These are phyloP conservation scores for Cardiocondyla obscurior DNA, from an alignment of 1,140 invertebrate genomes.

Conservation along the genomic window DNA sequence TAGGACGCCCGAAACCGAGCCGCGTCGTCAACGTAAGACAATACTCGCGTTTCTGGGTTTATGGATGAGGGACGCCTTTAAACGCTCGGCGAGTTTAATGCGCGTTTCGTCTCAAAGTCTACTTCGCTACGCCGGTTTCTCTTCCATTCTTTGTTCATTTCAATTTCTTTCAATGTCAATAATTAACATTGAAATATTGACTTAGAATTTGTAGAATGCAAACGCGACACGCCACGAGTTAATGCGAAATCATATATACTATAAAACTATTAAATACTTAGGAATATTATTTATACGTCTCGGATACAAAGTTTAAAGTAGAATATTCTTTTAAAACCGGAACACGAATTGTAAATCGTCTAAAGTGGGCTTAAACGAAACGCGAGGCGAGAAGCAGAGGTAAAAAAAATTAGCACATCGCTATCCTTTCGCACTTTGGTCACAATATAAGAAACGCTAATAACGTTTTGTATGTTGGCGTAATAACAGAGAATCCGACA, in stretches of 20 bases:
- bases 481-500: not conserved
- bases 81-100: constrained; percentile 33
- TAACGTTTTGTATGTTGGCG: not conserved
- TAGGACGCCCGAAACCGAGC: not conserved
- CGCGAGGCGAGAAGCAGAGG: not conserved
- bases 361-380: constrained; percentile 15
- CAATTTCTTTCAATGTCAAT: not conserved
- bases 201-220: too few relatives aligned
- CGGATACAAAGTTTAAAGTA: not conserved
- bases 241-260: not conserved
- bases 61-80: constrained; percentile 46
- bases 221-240: too few relatives aligned
- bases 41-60: constrained; percentile 52
- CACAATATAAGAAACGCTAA: not conserved
- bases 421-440: not conserved
- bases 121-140: not conserved
- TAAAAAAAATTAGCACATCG: constrained; percentile 13
- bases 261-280: not conserved
- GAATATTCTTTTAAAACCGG: not conserved
- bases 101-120: not conserved
- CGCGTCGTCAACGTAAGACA: not conserved
- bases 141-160: not conserved
- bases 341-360: not conserved
- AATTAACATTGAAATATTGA: not conserved
- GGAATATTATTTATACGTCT: not conserved